Percentiles rank a stretch among this genome's conserved stretches.
Evolutionary conservation across 2,797 vertebrate genomes (phyloP).

Genomic region (Glyptemys insculpta): DNA sequence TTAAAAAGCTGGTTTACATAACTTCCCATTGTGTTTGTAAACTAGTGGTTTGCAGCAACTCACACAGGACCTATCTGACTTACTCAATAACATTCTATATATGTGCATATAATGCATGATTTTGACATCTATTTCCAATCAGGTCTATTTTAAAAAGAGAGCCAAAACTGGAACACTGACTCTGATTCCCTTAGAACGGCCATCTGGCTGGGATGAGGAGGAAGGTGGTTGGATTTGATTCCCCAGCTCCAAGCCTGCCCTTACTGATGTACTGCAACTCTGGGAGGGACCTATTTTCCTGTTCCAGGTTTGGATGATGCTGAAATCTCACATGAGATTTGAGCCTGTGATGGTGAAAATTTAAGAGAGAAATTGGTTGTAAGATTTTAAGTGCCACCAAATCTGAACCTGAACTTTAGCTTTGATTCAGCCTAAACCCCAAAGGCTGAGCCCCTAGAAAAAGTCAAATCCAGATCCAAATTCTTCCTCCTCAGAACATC

Average conservation of each 20-base stretch:
- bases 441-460: background rate
- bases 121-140: background rate
- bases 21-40: background rate
- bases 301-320: background rate
- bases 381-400: background rate
- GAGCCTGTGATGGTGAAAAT: background rate
- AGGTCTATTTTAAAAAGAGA: background rate
- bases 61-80: background rate
- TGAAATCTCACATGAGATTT: background rate
- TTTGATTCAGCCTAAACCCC: background rate
- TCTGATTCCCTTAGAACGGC: background rate
- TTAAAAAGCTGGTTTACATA: background rate
- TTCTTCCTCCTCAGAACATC: too few relatives aligned
- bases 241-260: background rate
- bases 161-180: background rate
- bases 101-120: accelerated
- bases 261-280: background rate
- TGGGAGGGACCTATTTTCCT: background rate
- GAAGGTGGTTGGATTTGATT: background rate
- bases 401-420: background rate
- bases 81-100: background rate
- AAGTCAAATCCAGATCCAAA: background rate
- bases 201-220: background rate
- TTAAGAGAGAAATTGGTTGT: background rate
- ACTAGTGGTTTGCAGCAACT: background rate